A percentile compares a stretch with the other conserved stretches of the same genome.
These are phyloP conservation scores for Porites lobata DNA, from an alignment of 92 coral and sea anemone species.

Conservation along the genomic window DNA sequence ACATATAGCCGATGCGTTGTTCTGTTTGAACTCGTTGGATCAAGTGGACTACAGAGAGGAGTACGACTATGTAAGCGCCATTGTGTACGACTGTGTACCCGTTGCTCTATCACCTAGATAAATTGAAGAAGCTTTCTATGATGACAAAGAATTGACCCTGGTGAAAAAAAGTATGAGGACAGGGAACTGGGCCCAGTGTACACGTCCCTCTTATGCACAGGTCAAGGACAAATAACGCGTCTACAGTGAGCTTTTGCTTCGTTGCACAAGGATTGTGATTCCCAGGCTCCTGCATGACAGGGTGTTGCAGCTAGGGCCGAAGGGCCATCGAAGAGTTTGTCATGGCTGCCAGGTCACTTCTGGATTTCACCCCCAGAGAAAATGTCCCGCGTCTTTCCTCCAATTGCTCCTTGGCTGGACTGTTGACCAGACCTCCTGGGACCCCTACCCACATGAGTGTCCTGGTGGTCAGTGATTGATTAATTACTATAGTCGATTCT, in stretches of 20 bases:
- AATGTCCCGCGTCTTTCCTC: slow-evolving; percentile 29
- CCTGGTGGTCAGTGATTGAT: slow-evolving; percentile 26
- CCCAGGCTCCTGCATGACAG: slow-evolving; percentile 6
- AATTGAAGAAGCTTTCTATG: slow-evolving; percentile 13
- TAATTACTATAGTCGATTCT: slow-evolving; percentile 39
- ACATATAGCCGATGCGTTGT: slow-evolving; percentile 28
- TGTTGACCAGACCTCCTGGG: slow-evolving; percentile 49
- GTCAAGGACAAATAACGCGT: slow-evolving; percentile 41
- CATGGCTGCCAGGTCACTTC: slow-evolving; percentile 39
- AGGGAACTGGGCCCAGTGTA: slow-evolving; percentile 35
- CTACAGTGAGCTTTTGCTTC: slow-evolving; percentile 36
- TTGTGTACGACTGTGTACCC: slow-evolving; percentile 4
- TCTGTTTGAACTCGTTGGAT: slow-evolving; percentile 13
- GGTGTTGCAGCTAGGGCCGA: slow-evolving; percentile 49
- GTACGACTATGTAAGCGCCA: slow-evolving; percentile 14
- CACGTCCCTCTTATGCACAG: slow-evolving; percentile 10
- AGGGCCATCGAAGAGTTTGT: slow-evolving; percentile 40
- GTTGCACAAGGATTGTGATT: slow-evolving; percentile 31
- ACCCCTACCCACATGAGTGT: slow-evolving; percentile 49
- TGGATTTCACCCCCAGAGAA: slow-evolving; percentile 40
- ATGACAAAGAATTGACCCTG: slow-evolving; percentile 7
- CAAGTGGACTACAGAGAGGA: slow-evolving; percentile 30
- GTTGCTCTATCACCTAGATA: slow-evolving; percentile 26
- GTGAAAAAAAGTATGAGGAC: slow-evolving; percentile 18
- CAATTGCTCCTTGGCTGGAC: slow-evolving; percentile 60